A percentile compares a stretch with the other conserved stretches of the same genome.
These are phyloP conservation scores for Diabrotica virgifera DNA, from an alignment of 1,140 invertebrate species.

Conservation along the genomic window DNA sequence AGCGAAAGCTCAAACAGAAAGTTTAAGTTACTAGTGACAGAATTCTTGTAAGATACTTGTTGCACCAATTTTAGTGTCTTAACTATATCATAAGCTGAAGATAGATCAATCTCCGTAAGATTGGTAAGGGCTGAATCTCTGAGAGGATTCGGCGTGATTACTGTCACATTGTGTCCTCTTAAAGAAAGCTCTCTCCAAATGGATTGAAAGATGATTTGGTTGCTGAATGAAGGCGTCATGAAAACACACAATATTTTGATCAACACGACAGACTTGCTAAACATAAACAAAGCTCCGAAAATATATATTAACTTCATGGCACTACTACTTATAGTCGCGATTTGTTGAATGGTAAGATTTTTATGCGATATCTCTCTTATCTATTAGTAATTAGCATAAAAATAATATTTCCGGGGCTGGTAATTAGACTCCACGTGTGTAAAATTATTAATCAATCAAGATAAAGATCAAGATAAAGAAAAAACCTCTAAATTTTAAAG, in stretches of 20 bases:
- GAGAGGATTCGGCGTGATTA: slow-evolving; percentile 31
- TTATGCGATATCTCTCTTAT: no score
- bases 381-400: no score
- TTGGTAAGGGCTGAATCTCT: slow-evolving; percentile 21
- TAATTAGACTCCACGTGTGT: no score
- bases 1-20: background rate
- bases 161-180: slow-evolving; percentile 27
- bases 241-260: slow-evolving; percentile 52
- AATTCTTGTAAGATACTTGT: background rate
- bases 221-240: slow-evolving; percentile 52
- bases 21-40: background rate
- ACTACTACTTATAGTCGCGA: no score
- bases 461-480: no score
- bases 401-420: no score
- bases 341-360: no score
- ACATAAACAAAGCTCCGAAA: no score
- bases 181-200: slow-evolving; percentile 36
- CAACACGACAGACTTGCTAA: background rate
- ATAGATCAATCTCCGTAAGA: slow-evolving; percentile 29
- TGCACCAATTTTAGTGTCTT: background rate
- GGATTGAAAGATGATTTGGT: slow-evolving; percentile 52
- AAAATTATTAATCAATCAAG: no score
- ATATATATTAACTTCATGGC: no score
- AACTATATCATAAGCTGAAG: slow-evolving; percentile 13
- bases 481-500: no score